Base-by-base conservation (phyloP, 2,888 invertebrate species). In the Dynastes hyllus region DNA sequence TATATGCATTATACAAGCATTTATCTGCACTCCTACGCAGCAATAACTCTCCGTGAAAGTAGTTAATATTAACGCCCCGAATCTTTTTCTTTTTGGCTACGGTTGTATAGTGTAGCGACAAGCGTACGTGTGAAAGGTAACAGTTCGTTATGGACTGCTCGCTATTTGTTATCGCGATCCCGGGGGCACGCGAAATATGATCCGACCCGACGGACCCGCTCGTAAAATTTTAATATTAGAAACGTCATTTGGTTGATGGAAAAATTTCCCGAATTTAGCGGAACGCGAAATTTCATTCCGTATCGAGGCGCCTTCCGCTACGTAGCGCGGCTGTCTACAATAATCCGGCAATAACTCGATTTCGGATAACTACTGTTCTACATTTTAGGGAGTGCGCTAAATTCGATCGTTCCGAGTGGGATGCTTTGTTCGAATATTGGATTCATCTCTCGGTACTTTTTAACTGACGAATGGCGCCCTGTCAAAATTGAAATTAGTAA, bases 221-320 rank as follows among this genome's bases (percentile, higher is more conserved):
- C 84, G 82, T 85, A 85, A 85, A 85, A 85, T 85, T 85, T 84
- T 85, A 83, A 85, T 85, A 85, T 85, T 85, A 85, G 84, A 85
- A 85, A 85, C 84, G 85, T 85, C 82, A 83, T 84, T 83, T 82
- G 76, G 77, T 66, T 81, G 81, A 81, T 84, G 83, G 81, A 83
- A 81, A 82, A 81, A 51, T 80, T 69, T 69, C 63, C 63, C 63
- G 55, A 63, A 32, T 63, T 63, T 63, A 32, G 27, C 32, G 22
- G 55, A 16, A 22, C 55, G 55, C 55, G 32, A 29, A 63, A 63
- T 63, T 63, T 29, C 63, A 63, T 63, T 63, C 27, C 63, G 63
- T 63, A 63, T 63, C 63, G 63, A 13, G 13, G 55, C 16, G 22
- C 55, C 8, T 1, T 8, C n/a, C n/a, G 16, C 4, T 55, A 32